These are phyloP conservation scores for Castor canadensis DNA, from an alignment of 2,113 vertebrate species.

Conservation along the genomic window DNA sequence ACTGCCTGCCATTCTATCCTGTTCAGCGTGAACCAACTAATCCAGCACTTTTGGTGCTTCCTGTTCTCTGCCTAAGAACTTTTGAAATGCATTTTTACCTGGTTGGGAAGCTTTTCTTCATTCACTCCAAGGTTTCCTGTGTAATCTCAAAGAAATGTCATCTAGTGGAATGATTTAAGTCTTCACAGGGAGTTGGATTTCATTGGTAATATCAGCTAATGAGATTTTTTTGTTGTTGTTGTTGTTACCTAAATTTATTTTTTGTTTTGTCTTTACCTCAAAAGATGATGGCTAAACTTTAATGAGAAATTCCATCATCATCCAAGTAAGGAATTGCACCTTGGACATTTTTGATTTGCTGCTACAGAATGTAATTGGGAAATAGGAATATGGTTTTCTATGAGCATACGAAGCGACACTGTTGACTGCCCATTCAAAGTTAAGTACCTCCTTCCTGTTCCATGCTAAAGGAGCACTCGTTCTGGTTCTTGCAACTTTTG, in stretches of 20 bases:
- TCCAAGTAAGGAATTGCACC: not conserved
- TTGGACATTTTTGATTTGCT: not conserved
- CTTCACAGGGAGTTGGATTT: not conserved
- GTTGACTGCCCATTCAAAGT: not conserved
- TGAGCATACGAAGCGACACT: not conserved
- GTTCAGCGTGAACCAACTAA: not conserved
- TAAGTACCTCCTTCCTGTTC: not conserved
- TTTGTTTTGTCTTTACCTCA: not conserved
- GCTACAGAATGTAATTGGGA: not conserved
- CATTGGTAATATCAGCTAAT: not conserved
- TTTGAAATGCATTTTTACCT: not conserved
- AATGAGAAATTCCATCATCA: not conserved
- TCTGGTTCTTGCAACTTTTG: not conserved
- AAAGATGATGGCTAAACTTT: not conserved
- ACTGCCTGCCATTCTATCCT: not conserved
- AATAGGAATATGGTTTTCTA: not conserved
- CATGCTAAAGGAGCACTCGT: not conserved
- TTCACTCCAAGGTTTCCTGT: not conserved
- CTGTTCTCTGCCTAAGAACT: not conserved
- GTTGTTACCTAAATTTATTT: not conserved
- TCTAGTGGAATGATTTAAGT: not conserved
- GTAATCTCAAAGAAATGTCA: not conserved
- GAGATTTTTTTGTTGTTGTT: not conserved
- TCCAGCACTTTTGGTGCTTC: not conserved
- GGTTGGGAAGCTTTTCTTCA: not conserved